A percentile compares a stretch with the other conserved stretches of the same genome.
phyloP scores from a whole-genome alignment of 1,140 invertebrate species.

The Drosophila trapezifrons region DNA sequence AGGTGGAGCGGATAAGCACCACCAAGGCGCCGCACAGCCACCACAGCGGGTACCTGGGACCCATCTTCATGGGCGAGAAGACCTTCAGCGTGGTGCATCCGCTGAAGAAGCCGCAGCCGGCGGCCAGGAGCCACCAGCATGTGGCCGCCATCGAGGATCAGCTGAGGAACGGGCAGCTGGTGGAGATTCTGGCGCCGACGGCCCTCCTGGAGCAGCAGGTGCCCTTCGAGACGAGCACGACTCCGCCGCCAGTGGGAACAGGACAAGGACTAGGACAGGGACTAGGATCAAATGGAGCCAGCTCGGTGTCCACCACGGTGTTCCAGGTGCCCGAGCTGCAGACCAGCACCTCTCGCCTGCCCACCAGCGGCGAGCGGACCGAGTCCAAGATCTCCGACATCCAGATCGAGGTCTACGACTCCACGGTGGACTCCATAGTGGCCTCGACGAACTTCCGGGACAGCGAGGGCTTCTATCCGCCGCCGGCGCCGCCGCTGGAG shows the following conservation, averaged over 20 bases:
- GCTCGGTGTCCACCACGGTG: conserved; percentile 69
- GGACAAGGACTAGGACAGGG: background rate
- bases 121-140: conserved; percentile 30
- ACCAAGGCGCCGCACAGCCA: conserved; percentile 1
- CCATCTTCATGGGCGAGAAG: conserved; percentile 79
- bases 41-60: conserved; percentile 75
- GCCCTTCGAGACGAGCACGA: conserved; percentile 14
- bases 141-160: conserved; percentile 61
- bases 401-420: conserved; percentile 82
- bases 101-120: conserved; percentile 53
- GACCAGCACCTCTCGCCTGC: conserved; percentile 53
- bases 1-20: conserved; percentile 19
- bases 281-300: background rate
- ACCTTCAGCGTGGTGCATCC: conserved; percentile 66
- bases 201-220: conserved; percentile 51
- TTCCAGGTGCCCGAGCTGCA: conserved; percentile 71
- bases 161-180: conserved; percentile 63
- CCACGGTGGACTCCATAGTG: conserved; percentile 77
- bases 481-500: conserved; percentile 27
- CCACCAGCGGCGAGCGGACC: conserved; percentile 44
- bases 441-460: conserved; percentile 78
- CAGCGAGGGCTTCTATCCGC: conserved; percentile 58
- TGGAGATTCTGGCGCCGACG: conserved; percentile 75
- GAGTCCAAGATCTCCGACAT: conserved; percentile 82
- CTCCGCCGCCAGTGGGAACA: background rate